These are phyloP conservation scores for Podarcis muralis DNA, from an alignment of 2,113 vertebrate species.

Conservation along the genomic window DNA sequence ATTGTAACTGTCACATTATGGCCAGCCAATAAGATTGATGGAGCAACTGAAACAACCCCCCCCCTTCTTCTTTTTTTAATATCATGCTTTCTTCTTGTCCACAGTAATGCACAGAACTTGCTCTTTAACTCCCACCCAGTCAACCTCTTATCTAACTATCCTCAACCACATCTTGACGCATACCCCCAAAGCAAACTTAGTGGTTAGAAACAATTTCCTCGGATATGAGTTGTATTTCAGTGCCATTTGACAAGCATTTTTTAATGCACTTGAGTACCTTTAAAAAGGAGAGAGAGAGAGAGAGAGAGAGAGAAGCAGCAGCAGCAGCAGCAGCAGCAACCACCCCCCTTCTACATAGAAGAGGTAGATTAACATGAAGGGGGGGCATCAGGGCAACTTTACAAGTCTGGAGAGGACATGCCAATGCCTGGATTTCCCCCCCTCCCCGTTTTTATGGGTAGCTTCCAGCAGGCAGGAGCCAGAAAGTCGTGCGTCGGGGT, in stretches of 20 bases:
- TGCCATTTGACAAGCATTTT: background rate
- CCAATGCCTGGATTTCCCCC: background rate
- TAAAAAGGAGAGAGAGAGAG: background rate
- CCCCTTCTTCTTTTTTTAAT: background rate
- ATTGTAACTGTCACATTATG: constrained; percentile 28
- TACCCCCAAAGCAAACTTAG: background rate
- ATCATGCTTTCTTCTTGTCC: background rate
- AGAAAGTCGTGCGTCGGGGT: background rate
- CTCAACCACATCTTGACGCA: constrained; percentile 10
- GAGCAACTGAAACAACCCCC: background rate
- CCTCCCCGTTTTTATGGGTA: background rate
- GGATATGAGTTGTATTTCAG: background rate
- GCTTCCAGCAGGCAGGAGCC: constrained; percentile 35
- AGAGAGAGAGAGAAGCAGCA: background rate
- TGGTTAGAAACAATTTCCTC: constrained; percentile 11
- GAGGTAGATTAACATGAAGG: background rate
- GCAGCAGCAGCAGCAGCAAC: background rate
- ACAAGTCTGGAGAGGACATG: constrained; percentile 41
- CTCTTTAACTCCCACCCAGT: background rate
- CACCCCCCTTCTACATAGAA: background rate
- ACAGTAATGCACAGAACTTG: background rate
- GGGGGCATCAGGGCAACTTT: background rate
- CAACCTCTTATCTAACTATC: constrained; percentile 2
- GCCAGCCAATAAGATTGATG: background rate
- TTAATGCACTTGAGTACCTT: background rate